Base-by-base conservation (phyloP, 2,888 invertebrate genomes). In the Rhingia rostrata region DNA sequence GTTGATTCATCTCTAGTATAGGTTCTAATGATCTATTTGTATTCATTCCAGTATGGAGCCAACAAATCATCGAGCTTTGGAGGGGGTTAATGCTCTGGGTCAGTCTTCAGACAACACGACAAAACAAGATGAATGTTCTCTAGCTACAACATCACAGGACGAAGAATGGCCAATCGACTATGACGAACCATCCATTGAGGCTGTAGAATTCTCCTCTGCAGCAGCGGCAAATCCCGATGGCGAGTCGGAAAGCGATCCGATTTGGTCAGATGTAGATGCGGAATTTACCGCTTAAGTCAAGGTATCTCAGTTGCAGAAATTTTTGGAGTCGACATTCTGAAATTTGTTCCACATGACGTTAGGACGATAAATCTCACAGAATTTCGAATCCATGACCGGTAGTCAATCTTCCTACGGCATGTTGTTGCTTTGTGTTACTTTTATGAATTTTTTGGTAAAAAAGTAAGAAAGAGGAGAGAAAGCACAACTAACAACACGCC, bases 191-290 rank as follows among this genome's bases (percentile, higher is more conserved):
- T 88, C 90, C 4, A 88, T 88, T 67, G 91, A 90, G 73, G 89
- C 88, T 2, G 88, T 90, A 1, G 90, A 90, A 32, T 88, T 90
- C 22, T 90, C 90, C 6, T 88, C 91, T 7, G 89, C 90, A 39
- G 92, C 92, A 4, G 91, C 91, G 14, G 88, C 86, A 4, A 88
- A 89, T 47, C 89, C 89, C 84, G 92, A 93, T 66, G 92, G 91
- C 32, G 93, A 92, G 33, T 93, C 93, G 49, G 94, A 94, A 88
- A 93, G 93, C 0, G 94, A 93, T 88, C 93, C 93, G 30, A 92
- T 93, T 49, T 94, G 94, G 94, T 93, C 93, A n/a, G 93, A 93
- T 87, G 92, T 93, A 89, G 93, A 93, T 88, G 91, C 93, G n/a
- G 93, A 93, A 86, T 91, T 93, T 35, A 92, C 88, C 7, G 89